Evolutionary conservation across 30 jellyfish, hydroid and myxozoan species (phyloP).

Genomic region (Phacellophora camtschatica): DNA sequence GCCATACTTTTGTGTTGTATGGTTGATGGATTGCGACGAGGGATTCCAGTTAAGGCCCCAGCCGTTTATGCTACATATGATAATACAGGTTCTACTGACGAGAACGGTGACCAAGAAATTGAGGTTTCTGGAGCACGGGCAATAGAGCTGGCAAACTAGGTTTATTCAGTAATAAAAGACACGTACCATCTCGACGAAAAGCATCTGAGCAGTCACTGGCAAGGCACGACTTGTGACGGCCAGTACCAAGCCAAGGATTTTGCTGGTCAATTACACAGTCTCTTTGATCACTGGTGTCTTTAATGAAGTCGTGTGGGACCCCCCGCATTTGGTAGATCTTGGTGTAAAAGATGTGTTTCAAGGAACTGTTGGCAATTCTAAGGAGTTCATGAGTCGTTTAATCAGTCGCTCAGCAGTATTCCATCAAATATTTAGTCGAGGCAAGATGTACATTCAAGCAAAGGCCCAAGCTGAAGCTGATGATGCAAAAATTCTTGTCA

Average conservation of each 20-base stretch:
- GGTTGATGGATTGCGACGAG: slow-evolving; percentile 29
- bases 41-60: slow-evolving; percentile 41
- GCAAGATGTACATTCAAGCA: slow-evolving; percentile 21
- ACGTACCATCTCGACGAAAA: not conserved
- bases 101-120: not conserved
- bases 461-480: not conserved
- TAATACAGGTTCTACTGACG: not conserved
- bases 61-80: not conserved
- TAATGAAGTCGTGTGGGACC: slow-evolving; percentile 22
- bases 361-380: slow-evolving; percentile 5
- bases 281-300: not conserved
- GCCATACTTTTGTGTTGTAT: slow-evolving; percentile 14
- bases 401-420: not conserved
- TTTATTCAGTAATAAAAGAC: slow-evolving; percentile 12
- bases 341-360: slow-evolving; percentile 21
- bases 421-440: slow-evolving; percentile 20
- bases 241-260: slow-evolving; percentile 23
- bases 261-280: not conserved
- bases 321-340: slow-evolving; percentile 15
- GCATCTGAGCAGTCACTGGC: slow-evolving; percentile 5
- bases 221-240: slow-evolving; percentile 17
- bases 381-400: not conserved
- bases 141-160: not conserved
- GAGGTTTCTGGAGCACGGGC: slow-evolving; percentile 13
- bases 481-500: not conserved